Percentiles rank a stretch among this genome's conserved stretches.
Evolutionary conservation across 2,797 vertebrate genomes (phyloP).

Genomic region (Falco concolor): DNA sequence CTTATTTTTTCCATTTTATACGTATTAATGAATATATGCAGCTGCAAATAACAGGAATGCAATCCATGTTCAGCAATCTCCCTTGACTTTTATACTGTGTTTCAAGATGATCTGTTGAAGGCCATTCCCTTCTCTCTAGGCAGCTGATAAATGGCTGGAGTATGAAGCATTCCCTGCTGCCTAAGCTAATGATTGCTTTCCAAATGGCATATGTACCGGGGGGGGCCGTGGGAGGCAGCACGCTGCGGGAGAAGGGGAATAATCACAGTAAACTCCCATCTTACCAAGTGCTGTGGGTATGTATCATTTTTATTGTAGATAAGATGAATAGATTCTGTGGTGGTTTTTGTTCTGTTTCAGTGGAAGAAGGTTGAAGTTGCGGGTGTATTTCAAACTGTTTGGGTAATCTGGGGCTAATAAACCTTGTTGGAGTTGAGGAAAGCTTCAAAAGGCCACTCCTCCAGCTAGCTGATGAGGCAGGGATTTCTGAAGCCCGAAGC

Average conservation of each 20-base stretch:
- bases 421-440: neutral
- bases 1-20: neutral
- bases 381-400: neutral
- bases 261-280: neutral
- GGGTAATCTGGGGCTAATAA: neutral
- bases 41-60: neutral
- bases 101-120: neutral
- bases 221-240: neutral
- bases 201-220: constrained; percentile 41
- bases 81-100: neutral
- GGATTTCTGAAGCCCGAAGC: neutral
- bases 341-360: neutral
- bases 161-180: constrained; percentile 44
- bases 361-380: neutral
- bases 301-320: neutral
- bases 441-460: neutral
- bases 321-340: neutral
- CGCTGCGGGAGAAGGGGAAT: neutral
- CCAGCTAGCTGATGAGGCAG: neutral
- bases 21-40: too few relatives aligned
- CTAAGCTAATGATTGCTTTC: constrained; percentile 55
- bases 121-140: constrained; percentile 65
- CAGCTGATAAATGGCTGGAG: constrained; percentile 73
- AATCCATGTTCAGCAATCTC: neutral
- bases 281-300: neutral